Conservation (phyloP, 64 coral and sea anemone species). For the Montipora foliosa region DNA sequence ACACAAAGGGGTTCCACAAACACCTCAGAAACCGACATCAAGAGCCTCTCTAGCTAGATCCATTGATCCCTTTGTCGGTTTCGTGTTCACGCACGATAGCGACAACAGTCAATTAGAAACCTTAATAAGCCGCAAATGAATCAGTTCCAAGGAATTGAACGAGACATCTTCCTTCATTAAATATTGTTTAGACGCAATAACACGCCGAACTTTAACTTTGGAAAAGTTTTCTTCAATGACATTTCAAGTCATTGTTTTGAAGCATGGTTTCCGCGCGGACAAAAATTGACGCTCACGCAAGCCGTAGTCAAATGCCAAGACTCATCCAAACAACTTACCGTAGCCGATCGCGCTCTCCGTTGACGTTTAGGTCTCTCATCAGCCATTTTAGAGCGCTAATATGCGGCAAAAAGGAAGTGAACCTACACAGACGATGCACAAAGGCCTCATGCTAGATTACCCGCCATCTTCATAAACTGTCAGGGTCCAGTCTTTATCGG, state of each 20-base stretch:
- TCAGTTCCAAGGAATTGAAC: too few relatives aligned
- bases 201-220: neutral
- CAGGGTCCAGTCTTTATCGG: slow-evolving; percentile 11
- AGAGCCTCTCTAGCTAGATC: too few relatives aligned
- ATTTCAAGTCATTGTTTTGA: slow-evolving; percentile 51
- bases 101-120: too few relatives aligned
- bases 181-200: neutral
- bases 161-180: neutral
- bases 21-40: too few relatives aligned
- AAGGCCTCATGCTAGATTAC: slow-evolving; percentile 48
- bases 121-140: too few relatives aligned
- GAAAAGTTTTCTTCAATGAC: neutral
- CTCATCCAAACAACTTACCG: slow-evolving; percentile 27
- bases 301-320: neutral
- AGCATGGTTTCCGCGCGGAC: slow-evolving; percentile 21
- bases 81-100: too few relatives aligned
- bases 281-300: neutral
- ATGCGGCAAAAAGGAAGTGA: neutral
- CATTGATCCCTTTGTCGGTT: too few relatives aligned
- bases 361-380: slow-evolving; percentile 25
- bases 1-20: too few relatives aligned
- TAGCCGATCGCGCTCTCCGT: slow-evolving; percentile 14
- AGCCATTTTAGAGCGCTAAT: neutral
- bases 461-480: slow-evolving; percentile 40
- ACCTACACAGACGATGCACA: neutral